A percentile compares a stretch with the other conserved stretches of the same genome.
Conservation (phyloP, 2,113 vertebrate species). For the Syrrhaptes paradoxus region DNA sequence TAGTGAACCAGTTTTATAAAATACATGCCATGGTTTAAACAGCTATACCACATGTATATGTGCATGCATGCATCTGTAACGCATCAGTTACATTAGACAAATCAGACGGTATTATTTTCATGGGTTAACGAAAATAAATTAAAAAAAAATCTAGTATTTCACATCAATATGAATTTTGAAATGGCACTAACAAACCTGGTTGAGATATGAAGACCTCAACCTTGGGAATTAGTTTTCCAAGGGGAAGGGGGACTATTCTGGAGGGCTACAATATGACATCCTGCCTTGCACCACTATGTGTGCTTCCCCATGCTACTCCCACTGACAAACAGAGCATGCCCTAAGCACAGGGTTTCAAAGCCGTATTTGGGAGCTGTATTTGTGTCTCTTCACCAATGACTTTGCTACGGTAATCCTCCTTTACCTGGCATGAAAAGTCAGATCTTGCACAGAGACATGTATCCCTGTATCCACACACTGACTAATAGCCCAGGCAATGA, state of each 20-base stretch:
- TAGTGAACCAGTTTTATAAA: background rate
- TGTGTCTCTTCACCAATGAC: background rate
- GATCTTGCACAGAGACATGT: background rate
- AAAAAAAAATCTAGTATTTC: background rate
- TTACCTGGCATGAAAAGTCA: background rate
- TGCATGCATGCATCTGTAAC: fast-evolving
- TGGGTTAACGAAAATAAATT: background rate
- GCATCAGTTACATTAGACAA: background rate
- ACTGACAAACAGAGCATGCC: background rate
- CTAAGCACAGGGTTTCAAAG: background rate
- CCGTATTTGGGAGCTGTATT: background rate
- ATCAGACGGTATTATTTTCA: background rate
- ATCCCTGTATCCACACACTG: background rate
- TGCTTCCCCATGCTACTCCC: background rate
- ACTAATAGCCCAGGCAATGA: background rate
- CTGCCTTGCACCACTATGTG: background rate
- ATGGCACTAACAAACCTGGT: background rate
- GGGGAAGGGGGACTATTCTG: background rate
- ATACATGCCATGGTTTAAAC: background rate
- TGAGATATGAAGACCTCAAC: background rate
- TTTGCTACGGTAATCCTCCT: background rate
- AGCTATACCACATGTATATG: background rate
- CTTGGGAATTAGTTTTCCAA: background rate
- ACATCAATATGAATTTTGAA: background rate
- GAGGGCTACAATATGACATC: background rate